Conservation (phyloP, 2,888 invertebrate species). For the Tiliacea aurago region DNA sequence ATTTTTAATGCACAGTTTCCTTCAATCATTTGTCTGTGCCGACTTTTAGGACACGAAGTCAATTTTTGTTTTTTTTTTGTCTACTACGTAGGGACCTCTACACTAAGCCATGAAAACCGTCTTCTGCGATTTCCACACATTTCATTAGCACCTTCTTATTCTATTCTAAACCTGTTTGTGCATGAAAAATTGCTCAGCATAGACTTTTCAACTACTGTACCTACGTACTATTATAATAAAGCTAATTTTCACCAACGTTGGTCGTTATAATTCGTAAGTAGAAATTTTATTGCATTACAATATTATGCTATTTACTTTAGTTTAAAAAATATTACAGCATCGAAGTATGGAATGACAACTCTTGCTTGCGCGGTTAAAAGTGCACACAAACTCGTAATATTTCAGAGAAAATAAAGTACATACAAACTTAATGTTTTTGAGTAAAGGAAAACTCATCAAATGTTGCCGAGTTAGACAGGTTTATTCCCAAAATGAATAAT, state of each 20-base stretch:
- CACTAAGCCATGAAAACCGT: constrained; percentile 16
- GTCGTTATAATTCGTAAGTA: constrained; percentile 73
- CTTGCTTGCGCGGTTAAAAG: constrained; percentile 11
- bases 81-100: constrained; percentile 30
- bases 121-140: constrained; percentile 23
- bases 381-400: neutral
- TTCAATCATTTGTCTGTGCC: neutral
- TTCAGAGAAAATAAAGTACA: neutral
- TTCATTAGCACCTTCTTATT: constrained; percentile 46
- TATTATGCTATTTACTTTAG: constrained; percentile 64
- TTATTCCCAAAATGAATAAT: neutral
- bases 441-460: neutral
- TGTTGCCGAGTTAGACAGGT: neutral
- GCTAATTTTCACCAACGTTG: constrained; percentile 69
- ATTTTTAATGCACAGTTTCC: constrained; percentile 45
- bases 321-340: constrained; percentile 50
- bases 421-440: neutral
- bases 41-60: constrained; percentile 18
- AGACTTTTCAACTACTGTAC: constrained; percentile 52
- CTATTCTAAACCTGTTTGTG: constrained; percentile 20
- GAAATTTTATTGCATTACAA: constrained; percentile 66
- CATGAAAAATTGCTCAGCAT: constrained; percentile 25
- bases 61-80: neutral
- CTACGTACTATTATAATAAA: constrained; percentile 63
- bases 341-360: constrained; percentile 34